phyloP scores from a whole-genome alignment of 2,113 vertebrate genomes.

The Procavia capensis region DNA sequence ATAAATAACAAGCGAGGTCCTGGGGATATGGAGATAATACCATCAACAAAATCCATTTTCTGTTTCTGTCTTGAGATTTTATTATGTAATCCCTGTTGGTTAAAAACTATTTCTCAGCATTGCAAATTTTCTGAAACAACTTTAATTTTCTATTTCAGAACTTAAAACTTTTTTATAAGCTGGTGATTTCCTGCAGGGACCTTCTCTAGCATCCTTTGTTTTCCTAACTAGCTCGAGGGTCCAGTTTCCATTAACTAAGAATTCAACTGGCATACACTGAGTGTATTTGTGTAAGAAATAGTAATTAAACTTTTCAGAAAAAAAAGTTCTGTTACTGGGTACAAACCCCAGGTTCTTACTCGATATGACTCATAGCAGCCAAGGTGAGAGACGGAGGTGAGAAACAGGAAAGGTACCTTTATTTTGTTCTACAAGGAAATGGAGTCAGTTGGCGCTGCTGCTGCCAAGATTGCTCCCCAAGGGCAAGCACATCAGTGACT shows the following conservation, averaged over 20 bases:
- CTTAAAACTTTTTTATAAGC: neutral
- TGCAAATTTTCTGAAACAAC: slow-evolving; percentile 11
- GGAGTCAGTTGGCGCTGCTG: no score
- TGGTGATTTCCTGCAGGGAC: neutral
- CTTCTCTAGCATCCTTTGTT: neutral
- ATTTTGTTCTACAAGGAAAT: no score
- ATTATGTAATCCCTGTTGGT: neutral
- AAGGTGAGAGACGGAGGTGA: no score
- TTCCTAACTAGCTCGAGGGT: neutral
- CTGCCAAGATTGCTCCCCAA: no score
- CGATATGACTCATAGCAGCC: no score
- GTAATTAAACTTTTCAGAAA: neutral
- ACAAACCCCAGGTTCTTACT: no score
- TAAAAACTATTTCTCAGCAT: neutral
- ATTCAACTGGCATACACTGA: neutral
- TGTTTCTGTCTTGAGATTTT: slow-evolving; percentile 31
- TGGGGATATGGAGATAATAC: neutral
- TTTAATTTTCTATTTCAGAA: slow-evolving; percentile 4
- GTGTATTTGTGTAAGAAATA: neutral
- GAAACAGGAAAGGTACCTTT: no score
- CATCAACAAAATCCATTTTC: neutral
- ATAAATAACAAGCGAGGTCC: neutral
- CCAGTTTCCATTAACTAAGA: neutral
- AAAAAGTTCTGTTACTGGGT: no score
- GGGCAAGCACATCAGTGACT: no score